Percentiles rank a stretch among this genome's conserved stretches.
phyloP scores from a whole-genome alignment of 2,113 vertebrate genomes.

The Tor tambroides region DNA sequence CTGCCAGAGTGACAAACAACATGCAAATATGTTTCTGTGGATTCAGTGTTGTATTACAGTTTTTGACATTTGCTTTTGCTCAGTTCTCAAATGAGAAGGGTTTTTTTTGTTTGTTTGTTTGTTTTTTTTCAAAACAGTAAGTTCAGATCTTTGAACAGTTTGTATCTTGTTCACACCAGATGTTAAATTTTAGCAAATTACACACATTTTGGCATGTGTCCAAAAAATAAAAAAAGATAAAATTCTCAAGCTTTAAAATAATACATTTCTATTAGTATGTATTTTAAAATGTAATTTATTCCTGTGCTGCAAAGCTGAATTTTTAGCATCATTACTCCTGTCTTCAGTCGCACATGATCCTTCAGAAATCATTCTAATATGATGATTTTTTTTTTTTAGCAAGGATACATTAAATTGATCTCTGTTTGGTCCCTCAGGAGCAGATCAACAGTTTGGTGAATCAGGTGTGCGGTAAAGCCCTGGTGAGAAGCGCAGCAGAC shows the following conservation, averaged over 20 bases:
- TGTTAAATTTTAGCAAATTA: neutral
- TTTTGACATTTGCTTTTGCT: neutral
- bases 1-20: neutral
- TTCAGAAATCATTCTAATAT: neutral
- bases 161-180: neutral
- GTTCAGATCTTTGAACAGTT: neutral
- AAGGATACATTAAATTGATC: neutral
- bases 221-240: neutral
- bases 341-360: too few relatives aligned
- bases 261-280: too few relatives aligned
- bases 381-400: too few relatives aligned
- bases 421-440: slow-evolving; percentile 77
- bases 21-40: neutral
- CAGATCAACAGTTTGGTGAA: slow-evolving; percentile 97
- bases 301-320: neutral
- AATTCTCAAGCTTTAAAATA: neutral
- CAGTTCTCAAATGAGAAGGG: neutral
- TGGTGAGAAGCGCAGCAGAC: slow-evolving; percentile 80
- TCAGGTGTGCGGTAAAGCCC: slow-evolving; percentile 93
- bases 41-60: neutral
- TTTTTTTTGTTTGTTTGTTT: neutral
- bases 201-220: neutral
- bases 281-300: too few relatives aligned
- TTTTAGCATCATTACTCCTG: too few relatives aligned
- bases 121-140: neutral